Conservation (phyloP, 2,888 invertebrate genomes). For the Smittia sp. region DNA sequence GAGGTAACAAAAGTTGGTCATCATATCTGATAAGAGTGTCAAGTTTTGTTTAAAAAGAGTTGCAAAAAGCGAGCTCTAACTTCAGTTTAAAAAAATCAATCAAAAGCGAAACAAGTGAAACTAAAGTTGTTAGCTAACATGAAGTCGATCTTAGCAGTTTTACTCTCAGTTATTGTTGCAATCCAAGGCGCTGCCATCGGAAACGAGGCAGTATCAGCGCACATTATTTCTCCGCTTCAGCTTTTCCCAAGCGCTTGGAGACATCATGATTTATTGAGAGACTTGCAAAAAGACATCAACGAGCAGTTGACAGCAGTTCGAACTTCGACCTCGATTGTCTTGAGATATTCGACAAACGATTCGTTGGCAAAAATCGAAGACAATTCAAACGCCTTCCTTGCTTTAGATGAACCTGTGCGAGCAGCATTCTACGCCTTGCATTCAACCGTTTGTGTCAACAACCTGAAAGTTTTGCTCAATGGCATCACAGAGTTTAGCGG, state of each 20-base stretch:
- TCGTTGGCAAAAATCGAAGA: not conserved
- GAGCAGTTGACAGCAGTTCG: not conserved
- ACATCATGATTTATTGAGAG: not conserved
- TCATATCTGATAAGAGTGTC: no score
- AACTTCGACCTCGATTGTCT: not conserved
- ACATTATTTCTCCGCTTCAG: no score
- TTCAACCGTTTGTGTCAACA: slow-evolving; percentile 17
- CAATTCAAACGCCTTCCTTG: not conserved
- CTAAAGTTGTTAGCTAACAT: no score
- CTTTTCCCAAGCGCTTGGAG: not conserved
- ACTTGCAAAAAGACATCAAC: not conserved
- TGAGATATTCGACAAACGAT: not conserved
- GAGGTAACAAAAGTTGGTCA: no score
- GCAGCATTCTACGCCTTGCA: not conserved
- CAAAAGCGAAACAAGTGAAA: no score
- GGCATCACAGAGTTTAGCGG: not conserved
- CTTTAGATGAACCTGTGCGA: not conserved
- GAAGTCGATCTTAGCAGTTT: not conserved
- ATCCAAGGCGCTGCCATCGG: not conserved
- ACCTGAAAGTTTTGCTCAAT: slow-evolving; percentile 2
- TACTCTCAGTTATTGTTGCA: not conserved
- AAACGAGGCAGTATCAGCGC: no score
- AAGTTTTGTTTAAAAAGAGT: no score
- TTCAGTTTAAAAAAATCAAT: no score
- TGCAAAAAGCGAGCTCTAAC: no score